A percentile compares a stretch with the other conserved stretches of the same genome.
These are phyloP conservation scores for Trichonephila clavata DNA, from an alignment of 1,140 invertebrate genomes.

Conservation along the genomic window DNA sequence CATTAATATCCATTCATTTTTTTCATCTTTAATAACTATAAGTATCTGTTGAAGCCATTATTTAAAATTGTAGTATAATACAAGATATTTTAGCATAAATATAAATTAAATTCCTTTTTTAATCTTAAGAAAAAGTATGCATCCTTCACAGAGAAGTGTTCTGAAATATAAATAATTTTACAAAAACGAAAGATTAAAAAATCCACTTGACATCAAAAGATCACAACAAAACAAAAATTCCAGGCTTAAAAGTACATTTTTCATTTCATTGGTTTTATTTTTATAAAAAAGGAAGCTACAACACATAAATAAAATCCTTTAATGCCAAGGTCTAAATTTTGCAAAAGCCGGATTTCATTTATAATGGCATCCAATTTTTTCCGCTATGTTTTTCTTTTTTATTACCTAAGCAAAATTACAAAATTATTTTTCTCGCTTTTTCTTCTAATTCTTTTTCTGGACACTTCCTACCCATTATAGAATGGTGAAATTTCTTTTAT, in stretches of 20 bases:
- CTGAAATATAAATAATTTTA: background rate
- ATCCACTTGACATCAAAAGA: background rate
- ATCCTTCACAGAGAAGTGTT: background rate
- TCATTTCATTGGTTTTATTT: background rate
- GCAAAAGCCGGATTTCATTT: background rate
- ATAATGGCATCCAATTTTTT: background rate
- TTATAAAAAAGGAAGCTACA: background rate
- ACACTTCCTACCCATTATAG: background rate
- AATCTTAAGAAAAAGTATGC: background rate
- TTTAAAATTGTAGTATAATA: too few relatives aligned
- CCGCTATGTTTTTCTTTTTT: background rate
- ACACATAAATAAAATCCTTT: background rate
- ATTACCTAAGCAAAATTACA: background rate
- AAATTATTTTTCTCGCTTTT: background rate
- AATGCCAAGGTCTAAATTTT: background rate
- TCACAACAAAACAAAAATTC: background rate
- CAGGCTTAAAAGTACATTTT: background rate
- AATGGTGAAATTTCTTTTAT: constrained; percentile 1
- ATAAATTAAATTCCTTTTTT: background rate
- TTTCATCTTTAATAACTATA: too few relatives aligned
- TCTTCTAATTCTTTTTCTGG: too few relatives aligned
- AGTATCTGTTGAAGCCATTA: too few relatives aligned
- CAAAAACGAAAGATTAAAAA: background rate
- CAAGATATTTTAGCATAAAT: background rate
- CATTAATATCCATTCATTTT: too few relatives aligned